Evolutionary conservation across 2,888 invertebrate genomes (phyloP).

Genomic region (Drosophila buzzatii): DNA sequence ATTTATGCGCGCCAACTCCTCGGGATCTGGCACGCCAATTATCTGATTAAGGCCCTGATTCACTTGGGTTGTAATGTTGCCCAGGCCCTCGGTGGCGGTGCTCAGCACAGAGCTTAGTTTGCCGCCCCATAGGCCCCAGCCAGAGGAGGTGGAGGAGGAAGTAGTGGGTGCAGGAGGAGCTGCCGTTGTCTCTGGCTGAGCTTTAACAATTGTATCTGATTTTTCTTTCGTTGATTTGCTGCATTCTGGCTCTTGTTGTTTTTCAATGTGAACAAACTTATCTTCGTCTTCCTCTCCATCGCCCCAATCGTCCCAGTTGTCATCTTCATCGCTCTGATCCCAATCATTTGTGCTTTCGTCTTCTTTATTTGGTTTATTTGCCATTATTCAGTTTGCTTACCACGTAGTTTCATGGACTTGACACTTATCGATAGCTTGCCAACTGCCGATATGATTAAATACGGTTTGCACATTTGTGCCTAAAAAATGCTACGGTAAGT

Average conservation of each 20-base stretch:
- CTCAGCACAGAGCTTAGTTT: constrained; percentile 90
- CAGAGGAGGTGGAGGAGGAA: constrained; percentile 37
- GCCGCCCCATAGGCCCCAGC: constrained; percentile 89
- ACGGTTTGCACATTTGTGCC: constrained; percentile 3
- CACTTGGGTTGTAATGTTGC: constrained; percentile 92
- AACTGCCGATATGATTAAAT: constrained; percentile 19
- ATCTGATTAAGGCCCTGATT: constrained; percentile 93
- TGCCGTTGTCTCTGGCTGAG: constrained; percentile 2
- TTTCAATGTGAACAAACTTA: constrained; percentile 62
- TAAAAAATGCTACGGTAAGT: constrained; percentile 22
- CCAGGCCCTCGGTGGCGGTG: constrained; percentile 91
- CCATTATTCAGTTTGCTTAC: constrained; percentile 53
- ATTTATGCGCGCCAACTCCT: constrained; percentile 89
- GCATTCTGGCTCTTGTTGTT: constrained; percentile 27
- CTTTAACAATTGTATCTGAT: constrained; percentile 1
- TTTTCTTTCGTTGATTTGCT: constrained; percentile 24
- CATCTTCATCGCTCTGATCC: constrained; percentile 76
- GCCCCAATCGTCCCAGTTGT: constrained; percentile 83
- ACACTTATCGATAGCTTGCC: constrained; percentile 21
- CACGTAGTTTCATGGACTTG: constrained; percentile 46
- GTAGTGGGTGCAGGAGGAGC: constrained; percentile 7
- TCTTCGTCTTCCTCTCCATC: constrained; percentile 79
- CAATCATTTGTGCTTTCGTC: constrained; percentile 60
- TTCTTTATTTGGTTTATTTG: constrained; percentile 47
- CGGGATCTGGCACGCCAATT: constrained; percentile 93